Conservation (phyloP, 2,113 vertebrate species). For the Odobenus rosmarus region DNA sequence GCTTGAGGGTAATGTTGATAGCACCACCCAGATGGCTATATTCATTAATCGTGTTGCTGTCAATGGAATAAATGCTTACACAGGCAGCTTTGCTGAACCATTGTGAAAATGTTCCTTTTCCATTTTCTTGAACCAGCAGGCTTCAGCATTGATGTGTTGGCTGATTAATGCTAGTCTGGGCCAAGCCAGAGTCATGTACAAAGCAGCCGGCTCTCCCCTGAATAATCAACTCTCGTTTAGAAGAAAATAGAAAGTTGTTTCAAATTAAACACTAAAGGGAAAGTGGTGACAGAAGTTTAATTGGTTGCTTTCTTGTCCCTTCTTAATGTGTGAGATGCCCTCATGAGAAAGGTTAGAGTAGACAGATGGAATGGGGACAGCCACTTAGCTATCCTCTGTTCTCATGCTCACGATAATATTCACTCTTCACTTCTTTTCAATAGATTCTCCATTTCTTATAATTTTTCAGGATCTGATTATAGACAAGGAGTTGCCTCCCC, state of each 20-base stretch:
- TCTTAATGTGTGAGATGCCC: conserved; percentile 54
- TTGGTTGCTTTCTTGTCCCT: conserved; percentile 59
- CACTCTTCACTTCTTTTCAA: conserved; percentile 26
- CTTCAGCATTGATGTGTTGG: conserved; percentile 43
- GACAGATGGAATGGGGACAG: conserved; percentile 44
- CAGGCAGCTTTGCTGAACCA: conserved; percentile 11
- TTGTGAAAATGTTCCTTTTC: conserved; percentile 49
- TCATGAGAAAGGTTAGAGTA: conserved; percentile 34
- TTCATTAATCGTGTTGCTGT: conserved; percentile 59
- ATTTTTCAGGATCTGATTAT: conserved; percentile 40
- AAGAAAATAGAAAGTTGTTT: conserved; percentile 66
- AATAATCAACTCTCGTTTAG: conserved; percentile 65
- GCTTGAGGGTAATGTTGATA: background rate
- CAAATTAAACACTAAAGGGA: conserved; percentile 64
- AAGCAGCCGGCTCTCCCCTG: background rate
- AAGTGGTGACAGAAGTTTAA: conserved; percentile 51
- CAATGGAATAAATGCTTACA: background rate
- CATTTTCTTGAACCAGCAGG: conserved; percentile 18
- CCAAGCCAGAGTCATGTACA: conserved; percentile 61
- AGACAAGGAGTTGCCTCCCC: background rate
- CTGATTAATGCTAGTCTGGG: conserved; percentile 49
- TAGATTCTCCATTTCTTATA: background rate
- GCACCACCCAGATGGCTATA: background rate
- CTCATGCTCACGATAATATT: background rate
- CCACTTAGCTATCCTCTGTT: conserved; percentile 8